phyloP scores from a whole-genome alignment of 2,888 invertebrate genomes.

The Carcina quercana region DNA sequence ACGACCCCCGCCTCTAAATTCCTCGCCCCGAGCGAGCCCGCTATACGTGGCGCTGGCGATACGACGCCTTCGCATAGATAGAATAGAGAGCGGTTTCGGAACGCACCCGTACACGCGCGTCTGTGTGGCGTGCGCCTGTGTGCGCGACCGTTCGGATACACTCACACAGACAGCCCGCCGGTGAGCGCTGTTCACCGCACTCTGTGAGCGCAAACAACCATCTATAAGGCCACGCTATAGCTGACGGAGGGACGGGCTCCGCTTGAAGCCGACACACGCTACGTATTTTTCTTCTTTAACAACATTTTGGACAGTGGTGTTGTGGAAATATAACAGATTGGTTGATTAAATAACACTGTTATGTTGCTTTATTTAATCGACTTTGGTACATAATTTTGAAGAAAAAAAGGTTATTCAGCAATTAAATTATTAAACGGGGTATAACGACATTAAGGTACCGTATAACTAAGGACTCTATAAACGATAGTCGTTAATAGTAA shows the following conservation, averaged over 20 bases:
- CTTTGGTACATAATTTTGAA: too few species aligned
- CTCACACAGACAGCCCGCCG: constrained; percentile 59
- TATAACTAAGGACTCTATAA: too few species aligned
- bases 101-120: constrained; percentile 57
- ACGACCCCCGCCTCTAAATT: constrained; percentile 75
- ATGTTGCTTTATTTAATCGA: too few species aligned
- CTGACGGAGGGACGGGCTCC: constrained; percentile 64
- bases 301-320: too few species aligned
- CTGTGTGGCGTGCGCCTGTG: constrained; percentile 33
- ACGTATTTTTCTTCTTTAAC: too few species aligned
- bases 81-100: constrained; percentile 75
- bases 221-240: constrained; percentile 76
- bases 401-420: too few species aligned
- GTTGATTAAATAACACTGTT: too few species aligned
- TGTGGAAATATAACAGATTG: too few species aligned
- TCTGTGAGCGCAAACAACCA: constrained; percentile 76
- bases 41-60: constrained; percentile 71
- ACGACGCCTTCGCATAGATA: constrained; percentile 75
- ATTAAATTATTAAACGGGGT: too few species aligned
- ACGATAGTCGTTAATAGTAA: too few species aligned
- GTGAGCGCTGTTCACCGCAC: constrained; percentile 76
- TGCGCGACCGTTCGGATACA: constrained; percentile 37
- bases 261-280: too few species aligned
- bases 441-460: too few species aligned
- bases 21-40: constrained; percentile 74